phyloP scores from a whole-genome alignment of 2,888 invertebrate species.

The Drosophila acutilabella region DNA sequence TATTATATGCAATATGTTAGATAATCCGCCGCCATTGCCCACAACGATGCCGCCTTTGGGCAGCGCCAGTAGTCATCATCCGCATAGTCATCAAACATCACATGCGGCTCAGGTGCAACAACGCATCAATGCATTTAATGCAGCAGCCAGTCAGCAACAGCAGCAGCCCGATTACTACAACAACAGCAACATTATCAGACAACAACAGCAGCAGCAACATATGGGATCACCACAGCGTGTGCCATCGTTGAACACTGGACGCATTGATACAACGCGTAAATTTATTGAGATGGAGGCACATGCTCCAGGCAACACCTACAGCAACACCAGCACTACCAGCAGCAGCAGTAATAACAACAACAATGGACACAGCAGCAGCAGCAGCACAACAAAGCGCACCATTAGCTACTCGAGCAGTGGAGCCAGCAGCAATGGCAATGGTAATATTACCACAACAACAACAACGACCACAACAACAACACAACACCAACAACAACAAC shows the following conservation, averaged over 20 bases:
- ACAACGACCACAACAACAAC: slow-evolving; percentile 44
- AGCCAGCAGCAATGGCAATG: slow-evolving; percentile 74
- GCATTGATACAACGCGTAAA: slow-evolving; percentile 73
- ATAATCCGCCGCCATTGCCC: slow-evolving; percentile 85
- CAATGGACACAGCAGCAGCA: slow-evolving; percentile 57
- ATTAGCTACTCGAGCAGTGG: slow-evolving; percentile 69
- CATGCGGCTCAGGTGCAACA: slow-evolving; percentile 80
- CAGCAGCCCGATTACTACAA: slow-evolving; percentile 68
- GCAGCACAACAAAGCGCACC: slow-evolving; percentile 61
- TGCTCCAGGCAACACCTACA: slow-evolving; percentile 40
- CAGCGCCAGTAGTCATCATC: slow-evolving; percentile 57
- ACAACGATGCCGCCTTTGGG: slow-evolving; percentile 84
- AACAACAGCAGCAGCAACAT: slow-evolving; percentile 48
- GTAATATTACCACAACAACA: slow-evolving; percentile 58
- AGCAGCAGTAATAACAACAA: slow-evolving; percentile 48
- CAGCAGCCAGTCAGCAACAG: slow-evolving; percentile 71
- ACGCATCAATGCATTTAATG: slow-evolving; percentile 82
- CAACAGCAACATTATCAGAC: slow-evolving; percentile 54
- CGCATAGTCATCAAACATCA: slow-evolving; percentile 51
- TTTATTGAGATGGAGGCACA: slow-evolving; percentile 81
- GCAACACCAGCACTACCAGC: slow-evolving; percentile 36
- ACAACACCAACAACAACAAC: slow-evolving; percentile 63
- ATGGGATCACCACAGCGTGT: slow-evolving; percentile 64
- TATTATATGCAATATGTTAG: slow-evolving; percentile 55
- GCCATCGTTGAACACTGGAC: slow-evolving; percentile 54